A percentile compares a stretch with the other conserved stretches of the same genome.
These are phyloP conservation scores for Caenorhabditis wallacei DNA, from an alignment of 2,888 invertebrate genomes.

Conservation along the genomic window DNA sequence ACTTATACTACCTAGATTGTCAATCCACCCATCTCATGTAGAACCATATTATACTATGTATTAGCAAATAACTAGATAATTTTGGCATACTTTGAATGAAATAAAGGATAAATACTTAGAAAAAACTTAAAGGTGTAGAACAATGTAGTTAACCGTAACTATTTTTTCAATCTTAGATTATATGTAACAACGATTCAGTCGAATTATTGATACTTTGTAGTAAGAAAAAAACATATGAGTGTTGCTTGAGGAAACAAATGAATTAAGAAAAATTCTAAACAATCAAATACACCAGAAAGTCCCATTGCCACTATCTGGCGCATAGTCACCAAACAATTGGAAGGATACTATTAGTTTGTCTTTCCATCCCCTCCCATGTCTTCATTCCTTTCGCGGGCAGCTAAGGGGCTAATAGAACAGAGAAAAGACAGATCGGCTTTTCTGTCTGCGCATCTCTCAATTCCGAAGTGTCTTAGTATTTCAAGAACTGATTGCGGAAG, in stretches of 20 bases:
- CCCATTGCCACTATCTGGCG: background rate
- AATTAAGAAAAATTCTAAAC: no score
- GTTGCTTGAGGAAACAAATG: no score
- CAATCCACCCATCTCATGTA: background rate
- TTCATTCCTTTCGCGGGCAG: constrained; percentile 27
- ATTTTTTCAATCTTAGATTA: no score
- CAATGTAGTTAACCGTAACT: no score
- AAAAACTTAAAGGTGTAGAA: no score
- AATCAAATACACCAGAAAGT: no score
- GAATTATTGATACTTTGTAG: no score
- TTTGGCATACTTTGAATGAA: no score
- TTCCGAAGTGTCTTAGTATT: background rate
- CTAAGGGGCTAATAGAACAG: constrained; percentile 27
- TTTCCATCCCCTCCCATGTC: background rate
- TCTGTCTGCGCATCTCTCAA: constrained; percentile 6
- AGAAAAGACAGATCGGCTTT: constrained; percentile 21
- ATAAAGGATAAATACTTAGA: no score
- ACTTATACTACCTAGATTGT: constrained; percentile 5
- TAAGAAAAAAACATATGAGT: no score
- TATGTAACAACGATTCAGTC: no score
- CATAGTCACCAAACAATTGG: constrained; percentile 4
- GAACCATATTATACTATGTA: constrained; percentile 41
- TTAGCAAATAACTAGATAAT: no score
- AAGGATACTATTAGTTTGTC: constrained; percentile 35
- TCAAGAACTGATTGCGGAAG: constrained; percentile 39